Percentiles rank a stretch among this genome's conserved stretches.
Conservation (phyloP, 2,888 invertebrate genomes). For the Omphaloscelis lunosa region DNA sequence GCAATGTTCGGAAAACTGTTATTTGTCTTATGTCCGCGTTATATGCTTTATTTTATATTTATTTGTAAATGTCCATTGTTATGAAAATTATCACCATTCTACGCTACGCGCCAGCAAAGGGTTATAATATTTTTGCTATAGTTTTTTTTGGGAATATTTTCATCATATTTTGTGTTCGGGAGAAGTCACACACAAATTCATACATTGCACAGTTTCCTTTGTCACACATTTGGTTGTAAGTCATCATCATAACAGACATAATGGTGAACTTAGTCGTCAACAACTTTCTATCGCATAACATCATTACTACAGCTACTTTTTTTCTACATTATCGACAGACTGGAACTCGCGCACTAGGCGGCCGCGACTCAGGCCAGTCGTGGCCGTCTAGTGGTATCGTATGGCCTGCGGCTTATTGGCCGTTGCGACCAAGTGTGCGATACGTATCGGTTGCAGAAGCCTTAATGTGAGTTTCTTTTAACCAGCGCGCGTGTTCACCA, state of each 20-base stretch:
- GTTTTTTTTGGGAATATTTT: neutral
- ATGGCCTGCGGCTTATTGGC: too few species aligned
- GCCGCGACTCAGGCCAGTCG: too few species aligned
- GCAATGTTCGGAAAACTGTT: too few species aligned
- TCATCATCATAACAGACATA: neutral
- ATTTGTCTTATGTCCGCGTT: neutral
- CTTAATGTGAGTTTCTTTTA: too few species aligned
- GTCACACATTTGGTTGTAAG: conserved; percentile 4
- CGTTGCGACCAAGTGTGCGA: too few species aligned
- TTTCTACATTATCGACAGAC: neutral
- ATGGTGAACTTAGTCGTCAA: neutral
- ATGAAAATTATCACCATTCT: conserved; percentile 8
- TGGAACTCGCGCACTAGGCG: neutral
- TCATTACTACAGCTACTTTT: neutral
- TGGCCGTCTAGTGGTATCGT: too few species aligned
- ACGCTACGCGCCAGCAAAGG: conserved; percentile 1
- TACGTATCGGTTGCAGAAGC: too few species aligned
- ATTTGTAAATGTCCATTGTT: conserved; percentile 27
- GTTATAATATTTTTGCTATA: conserved; percentile 8
- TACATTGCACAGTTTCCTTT: conserved; percentile 31
- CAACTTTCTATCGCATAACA: neutral
- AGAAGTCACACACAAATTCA: conserved; percentile 11
- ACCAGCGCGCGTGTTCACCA: too few species aligned
- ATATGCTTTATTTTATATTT: conserved; percentile 16
- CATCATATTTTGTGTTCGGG: conserved; percentile 14